Base-by-base conservation (phyloP, 2,888 invertebrate genomes). In the Acholoe squamosa region DNA sequence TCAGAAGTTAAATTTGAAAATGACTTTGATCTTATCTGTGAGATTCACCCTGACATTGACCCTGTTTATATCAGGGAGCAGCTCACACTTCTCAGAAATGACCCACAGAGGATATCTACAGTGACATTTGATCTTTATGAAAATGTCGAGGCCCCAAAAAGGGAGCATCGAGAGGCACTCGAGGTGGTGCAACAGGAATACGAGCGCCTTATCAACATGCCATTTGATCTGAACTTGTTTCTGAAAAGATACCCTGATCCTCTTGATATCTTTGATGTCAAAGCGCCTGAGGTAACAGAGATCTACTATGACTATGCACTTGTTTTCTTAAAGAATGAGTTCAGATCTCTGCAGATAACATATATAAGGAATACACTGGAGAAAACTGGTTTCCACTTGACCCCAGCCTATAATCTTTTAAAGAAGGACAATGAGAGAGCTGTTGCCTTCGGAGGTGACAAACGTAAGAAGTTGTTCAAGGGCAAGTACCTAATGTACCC, bases 11-110 rank as follows among this genome's bases (percentile, higher is more conserved):
- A 56, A 31, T 54, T 86, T n/a, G 86, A 86, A 54, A 31, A 3
- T 0, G 86, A 86, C 52, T n/a, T 12, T 28, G n/a, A 51, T 16
- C 86, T 86, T 28, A 86, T 86, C 54, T 86, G 86, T 86, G 86
- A 86, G 56, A 93, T 95, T 89, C 94, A 94, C 91, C 94, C 94
- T n/a, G 94, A 94, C 84, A 94, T 94, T 92, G 94, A 95, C 92
- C 95, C 94, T 19, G 94, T 94, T 91, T 95, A 93, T 92, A 90
- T 95, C n/a, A 94, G 92, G 91, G 92, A 94, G 43, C 92, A 93
- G 86, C 92, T 95, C 52, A 93, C 93, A 88, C 80, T 90, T 12
- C 89, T 86, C 52, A 90, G 92, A 28, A 89, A 93, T 90, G 93
- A 93, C 25, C 90, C 91, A 54, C 93, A 94, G 14, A 92, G 94